These are phyloP conservation scores for Nemopilema nomurai DNA, from an alignment of 30 jellyfish, hydroid and myxozoan species.

Conservation along the genomic window DNA sequence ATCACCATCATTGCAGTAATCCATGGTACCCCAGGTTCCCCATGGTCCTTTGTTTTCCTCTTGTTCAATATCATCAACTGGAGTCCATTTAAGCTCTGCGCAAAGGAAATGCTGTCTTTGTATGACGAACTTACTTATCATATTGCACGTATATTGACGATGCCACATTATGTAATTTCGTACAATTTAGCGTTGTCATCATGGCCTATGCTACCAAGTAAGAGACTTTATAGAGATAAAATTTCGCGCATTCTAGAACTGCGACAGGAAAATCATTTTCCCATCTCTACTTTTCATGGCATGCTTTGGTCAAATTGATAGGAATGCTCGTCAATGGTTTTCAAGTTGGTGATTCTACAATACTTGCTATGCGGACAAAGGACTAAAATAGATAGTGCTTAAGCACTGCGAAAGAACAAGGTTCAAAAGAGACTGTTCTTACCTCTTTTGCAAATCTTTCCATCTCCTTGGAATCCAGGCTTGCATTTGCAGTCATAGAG, in stretches of 20 bases:
- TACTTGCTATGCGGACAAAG: no score
- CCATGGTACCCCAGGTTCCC: slow-evolving; percentile 57
- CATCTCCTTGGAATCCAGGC: slow-evolving; percentile 50
- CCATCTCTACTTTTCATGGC: no score
- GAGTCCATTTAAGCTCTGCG: slow-evolving; percentile 44
- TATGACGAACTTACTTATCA: not conserved
- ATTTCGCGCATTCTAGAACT: no score
- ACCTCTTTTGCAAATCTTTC: slow-evolving; percentile 42
- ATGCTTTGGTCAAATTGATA: no score
- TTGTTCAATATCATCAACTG: slow-evolving; percentile 12
- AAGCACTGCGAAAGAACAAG: no score
- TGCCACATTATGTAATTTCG: no score
- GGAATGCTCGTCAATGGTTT: no score
- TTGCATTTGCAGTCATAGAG: slow-evolving; percentile 57
- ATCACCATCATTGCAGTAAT: slow-evolving; percentile 43
- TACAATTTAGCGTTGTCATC: not conserved
- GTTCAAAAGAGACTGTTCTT: no score
- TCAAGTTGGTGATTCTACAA: no score
- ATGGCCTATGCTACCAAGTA: not conserved
- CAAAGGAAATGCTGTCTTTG: not conserved
- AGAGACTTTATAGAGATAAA: not conserved
- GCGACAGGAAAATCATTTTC: no score
- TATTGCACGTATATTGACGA: no score
- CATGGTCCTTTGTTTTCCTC: not conserved
- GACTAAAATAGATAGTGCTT: no score